Evolutionary conservation across 2,797 vertebrate species (phyloP), one percentile per base, ranked within the genome.

Genomic region (Pelodytes ibericus): DNA sequence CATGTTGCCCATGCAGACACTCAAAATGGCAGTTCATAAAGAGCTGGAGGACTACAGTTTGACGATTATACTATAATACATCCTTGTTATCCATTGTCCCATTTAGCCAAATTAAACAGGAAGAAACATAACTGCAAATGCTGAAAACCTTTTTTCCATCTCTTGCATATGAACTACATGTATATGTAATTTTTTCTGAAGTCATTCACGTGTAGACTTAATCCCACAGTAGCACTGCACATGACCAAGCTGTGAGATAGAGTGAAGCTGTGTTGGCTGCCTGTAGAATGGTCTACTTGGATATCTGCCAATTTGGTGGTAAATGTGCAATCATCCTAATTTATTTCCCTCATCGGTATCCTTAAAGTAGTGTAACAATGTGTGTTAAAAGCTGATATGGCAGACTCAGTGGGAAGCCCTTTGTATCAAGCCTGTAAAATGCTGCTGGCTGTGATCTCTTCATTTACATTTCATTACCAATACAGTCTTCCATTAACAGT

Each of bases 391-490:
- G 70, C 70, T 78, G 76, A 72, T 72, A 72, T 72, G 76, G 76
- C 70, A 67, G 27, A 68, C 76, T 4, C 76, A 30, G 70, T 61
- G n/a, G 70, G 76, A 72, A 72, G 63, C 31, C 70, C 70, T 78
- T 63, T 72, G 72, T 78, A 72, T 63, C 76, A 62, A 65, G 70
- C 25, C 56, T 72, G 63, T 78, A 72, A 78, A 78, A 72, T 72
- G 70, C 57, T 61, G 44, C 76, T 22, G 41, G 76, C 76, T 78
- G 76, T 78, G 76, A 78, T 72, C 24, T 18, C 70, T 72, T 78
- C 70, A 72, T 78, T 78, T 72, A 49, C 57, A 78, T 78, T 78
- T 67, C 70, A 78, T 78, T 78, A 78, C 76, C 70, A 78, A 72
- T 78, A 78, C 31, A 72, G 76, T 72, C 66, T 61, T 72, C 62